Percentiles rank a stretch among this genome's conserved stretches.
Conservation (phyloP, 2,888 invertebrate genomes). For the Helobdella robusta region DNA sequence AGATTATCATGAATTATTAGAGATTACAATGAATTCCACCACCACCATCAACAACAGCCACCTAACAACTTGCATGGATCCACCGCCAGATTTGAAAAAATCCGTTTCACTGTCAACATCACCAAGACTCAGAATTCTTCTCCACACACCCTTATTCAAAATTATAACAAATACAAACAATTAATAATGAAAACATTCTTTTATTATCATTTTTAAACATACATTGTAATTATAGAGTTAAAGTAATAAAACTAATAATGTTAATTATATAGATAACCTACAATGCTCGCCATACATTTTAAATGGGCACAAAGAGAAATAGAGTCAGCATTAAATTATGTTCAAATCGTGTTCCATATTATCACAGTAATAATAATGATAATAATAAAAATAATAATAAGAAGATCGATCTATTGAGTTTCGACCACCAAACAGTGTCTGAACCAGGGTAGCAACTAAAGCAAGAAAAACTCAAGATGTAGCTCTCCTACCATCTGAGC, state of each 20-base stretch:
- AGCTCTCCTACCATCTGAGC: no score
- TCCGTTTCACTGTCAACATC: slow-evolving; percentile 65
- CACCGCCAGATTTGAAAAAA: slow-evolving; percentile 88
- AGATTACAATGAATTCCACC: background rate
- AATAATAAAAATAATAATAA: no score
- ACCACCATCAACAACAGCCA: slow-evolving; percentile 30
- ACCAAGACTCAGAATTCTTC: slow-evolving; percentile 67
- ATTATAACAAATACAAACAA: background rate
- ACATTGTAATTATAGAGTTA: background rate
- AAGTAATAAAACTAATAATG: background rate
- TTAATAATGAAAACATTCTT: background rate
- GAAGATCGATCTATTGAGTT: no score
- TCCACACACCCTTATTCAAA: slow-evolving; percentile 62
- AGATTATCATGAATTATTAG: background rate
- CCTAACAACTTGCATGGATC: slow-evolving; percentile 91
- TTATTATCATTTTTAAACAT: background rate
- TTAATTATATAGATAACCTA: no score
- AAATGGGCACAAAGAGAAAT: no score
- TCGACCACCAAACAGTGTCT: no score
- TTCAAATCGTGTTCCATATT: no score
- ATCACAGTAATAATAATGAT: no score
- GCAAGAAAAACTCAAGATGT: no score
- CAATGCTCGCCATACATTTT: no score
- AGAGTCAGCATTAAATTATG: no score
- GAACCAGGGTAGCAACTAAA: no score